A percentile compares a stretch with the other conserved stretches of the same genome.
These are phyloP conservation scores for Lithophane leautieri DNA, from an alignment of 2,888 invertebrate species.

Conservation along the genomic window DNA sequence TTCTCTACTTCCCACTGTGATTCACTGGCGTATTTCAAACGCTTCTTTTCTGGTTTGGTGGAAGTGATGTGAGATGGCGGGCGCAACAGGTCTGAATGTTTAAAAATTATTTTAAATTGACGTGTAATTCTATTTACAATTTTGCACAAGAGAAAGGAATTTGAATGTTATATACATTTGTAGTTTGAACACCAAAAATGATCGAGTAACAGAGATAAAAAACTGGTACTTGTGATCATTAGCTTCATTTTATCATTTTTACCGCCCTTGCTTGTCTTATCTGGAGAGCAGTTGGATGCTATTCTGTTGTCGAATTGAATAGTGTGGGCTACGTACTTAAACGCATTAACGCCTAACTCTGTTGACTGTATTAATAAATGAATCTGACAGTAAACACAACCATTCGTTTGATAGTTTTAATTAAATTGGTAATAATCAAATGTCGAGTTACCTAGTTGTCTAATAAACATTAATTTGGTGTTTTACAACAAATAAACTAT, in stretches of 20 bases:
- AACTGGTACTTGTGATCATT: not conserved
- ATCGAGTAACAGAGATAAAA: not conserved
- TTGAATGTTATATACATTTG: not conserved
- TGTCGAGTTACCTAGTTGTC: not conserved
- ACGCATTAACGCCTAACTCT: too few species aligned
- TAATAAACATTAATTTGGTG: not conserved
- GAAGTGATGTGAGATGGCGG: conserved; percentile 56
- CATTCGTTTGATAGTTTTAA: not conserved
- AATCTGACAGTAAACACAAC: not conserved
- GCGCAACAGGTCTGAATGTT: conserved; percentile 21
- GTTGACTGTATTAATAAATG: not conserved
- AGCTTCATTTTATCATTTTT: too few species aligned
- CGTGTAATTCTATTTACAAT: too few species aligned
- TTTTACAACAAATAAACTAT: not conserved
- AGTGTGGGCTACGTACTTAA: not conserved
- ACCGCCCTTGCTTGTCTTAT: too few species aligned
- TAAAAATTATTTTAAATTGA: not conserved
- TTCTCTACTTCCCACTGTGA: conserved; percentile 83
- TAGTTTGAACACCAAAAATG: not conserved
- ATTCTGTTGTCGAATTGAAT: not conserved
- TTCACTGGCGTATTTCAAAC: conserved; percentile 85
- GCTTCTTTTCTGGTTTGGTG: conserved; percentile 74
- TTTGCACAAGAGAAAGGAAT: not conserved
- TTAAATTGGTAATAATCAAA: not conserved
- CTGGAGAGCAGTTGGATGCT: too few species aligned